Evolutionary conservation across 2,888 invertebrate species (phyloP), one percentile per base, ranked within the genome.

Genomic region (Acheta domesticus): DNA sequence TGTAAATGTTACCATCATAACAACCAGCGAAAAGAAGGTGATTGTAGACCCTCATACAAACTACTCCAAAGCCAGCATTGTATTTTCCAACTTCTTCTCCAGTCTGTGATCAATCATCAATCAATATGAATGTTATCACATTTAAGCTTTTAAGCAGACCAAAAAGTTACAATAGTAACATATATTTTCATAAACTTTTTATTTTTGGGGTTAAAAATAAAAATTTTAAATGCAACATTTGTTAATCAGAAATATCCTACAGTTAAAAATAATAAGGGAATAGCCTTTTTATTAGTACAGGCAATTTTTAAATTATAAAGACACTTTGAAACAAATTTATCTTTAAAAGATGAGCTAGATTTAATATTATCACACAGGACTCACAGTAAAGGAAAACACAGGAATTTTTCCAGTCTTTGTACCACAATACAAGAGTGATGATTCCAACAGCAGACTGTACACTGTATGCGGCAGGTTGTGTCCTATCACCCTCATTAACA

Each of bases 1-100:
- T 90, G 86, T 94, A 94, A 83, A 94, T 91, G 85, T 91, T 92
- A 81, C 94, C 94, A 87, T 94, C 93, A 86, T 93, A 93, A 87
- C 94, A 94, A 82, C 93, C 94, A 75, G 93, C 92, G 86, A 91
- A 89, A 81, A 93, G 86, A 74, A 91, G 88, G 74, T 92, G 90
- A 82, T 90, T 89, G 75, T 89, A 89, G 78, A 91, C 87, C 80
- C 91, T 90, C 89, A 94, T 89, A 82, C 93, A 93, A 74, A 93
- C 92, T 77, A 93, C 92, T 20, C 93, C 93, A 84, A 92, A 92
- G 75, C 93, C 93, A 74, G 92, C 92, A 79, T 87, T 87, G 83
- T 91, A 90, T 73, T 88, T 87, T n/a, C 89, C 88, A 73, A 90
- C 87, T 85, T 91, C 89, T 48, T 87, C 86, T 2, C 94, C 94